phyloP scores from a whole-genome alignment of 2,797 vertebrate species.

The Pangasius larnaudii region DNA sequence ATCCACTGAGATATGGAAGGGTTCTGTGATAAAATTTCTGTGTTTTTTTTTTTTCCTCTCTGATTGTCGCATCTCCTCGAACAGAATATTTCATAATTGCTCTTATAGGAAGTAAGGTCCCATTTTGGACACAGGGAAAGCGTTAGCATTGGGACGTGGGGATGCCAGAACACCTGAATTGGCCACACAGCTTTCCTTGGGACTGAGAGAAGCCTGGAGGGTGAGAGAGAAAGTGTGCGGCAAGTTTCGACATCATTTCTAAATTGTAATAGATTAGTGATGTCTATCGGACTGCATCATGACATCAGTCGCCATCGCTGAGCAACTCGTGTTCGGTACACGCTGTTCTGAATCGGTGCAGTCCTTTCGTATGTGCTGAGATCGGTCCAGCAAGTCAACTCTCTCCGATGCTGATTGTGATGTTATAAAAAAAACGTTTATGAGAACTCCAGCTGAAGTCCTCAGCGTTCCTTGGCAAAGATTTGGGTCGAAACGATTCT shows the following conservation, averaged over 20 bases:
- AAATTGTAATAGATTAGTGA: neutral
- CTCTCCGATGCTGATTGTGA: neutral
- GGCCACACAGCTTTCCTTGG: too few relatives aligned
- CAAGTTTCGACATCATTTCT: neutral
- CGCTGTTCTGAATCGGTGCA: neutral
- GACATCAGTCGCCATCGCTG: too few relatives aligned
- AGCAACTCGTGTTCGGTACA: neutral
- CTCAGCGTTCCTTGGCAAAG: neutral
- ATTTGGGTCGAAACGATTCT: conserved; percentile 55
- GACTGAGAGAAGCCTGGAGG: neutral
- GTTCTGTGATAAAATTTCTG: neutral
- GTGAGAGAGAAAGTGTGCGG: neutral
- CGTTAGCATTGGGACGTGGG: neutral
- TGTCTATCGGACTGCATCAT: neutral
- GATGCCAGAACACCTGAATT: neutral
- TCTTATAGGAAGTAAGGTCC: neutral
- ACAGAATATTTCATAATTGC: neutral
- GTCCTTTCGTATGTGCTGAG: neutral
- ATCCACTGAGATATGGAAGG: neutral
- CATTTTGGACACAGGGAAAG: neutral
- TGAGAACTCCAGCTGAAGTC: neutral
- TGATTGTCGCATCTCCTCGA: neutral
- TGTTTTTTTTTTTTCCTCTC: neutral
- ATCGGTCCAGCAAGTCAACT: neutral
- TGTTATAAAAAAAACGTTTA: neutral